Conservation (phyloP, 2,113 vertebrate species). For the Castor canadensis region DNA sequence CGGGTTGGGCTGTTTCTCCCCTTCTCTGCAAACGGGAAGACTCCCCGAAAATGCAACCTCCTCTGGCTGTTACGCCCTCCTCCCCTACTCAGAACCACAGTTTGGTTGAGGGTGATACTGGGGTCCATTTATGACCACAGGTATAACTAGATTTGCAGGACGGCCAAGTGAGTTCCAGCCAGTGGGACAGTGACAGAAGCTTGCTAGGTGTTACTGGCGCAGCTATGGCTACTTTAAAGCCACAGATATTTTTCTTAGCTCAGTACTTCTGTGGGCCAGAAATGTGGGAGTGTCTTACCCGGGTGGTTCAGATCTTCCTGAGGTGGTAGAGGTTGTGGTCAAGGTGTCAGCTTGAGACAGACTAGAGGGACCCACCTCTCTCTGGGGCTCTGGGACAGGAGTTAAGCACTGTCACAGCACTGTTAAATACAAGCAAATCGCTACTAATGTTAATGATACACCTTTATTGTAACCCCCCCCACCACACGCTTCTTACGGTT, state of each 20-base stretch:
- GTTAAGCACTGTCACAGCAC: too few species aligned
- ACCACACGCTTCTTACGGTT: too few species aligned
- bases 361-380: too few species aligned
- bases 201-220: not conserved
- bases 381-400: too few species aligned
- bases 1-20: not conserved
- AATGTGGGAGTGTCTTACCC: not conserved
- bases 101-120: not conserved
- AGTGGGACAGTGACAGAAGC: too few species aligned
- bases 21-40: not conserved
- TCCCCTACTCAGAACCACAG: not conserved
- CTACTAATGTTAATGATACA: too few species aligned
- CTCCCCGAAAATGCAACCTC: not conserved
- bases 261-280: not conserved
- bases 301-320: not conserved
- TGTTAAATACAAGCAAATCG: too few species aligned
- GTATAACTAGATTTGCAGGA: not conserved
- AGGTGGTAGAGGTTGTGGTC: not conserved
- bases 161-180: not conserved
- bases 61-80: not conserved
- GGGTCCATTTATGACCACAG: not conserved
- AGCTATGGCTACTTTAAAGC: too few species aligned
- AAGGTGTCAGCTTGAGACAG: not conserved
- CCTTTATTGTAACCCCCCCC: too few species aligned
- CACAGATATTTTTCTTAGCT: not conserved